Evolutionary conservation across 2,113 vertebrate genomes (phyloP).

Genomic region (Cairina moschata): DNA sequence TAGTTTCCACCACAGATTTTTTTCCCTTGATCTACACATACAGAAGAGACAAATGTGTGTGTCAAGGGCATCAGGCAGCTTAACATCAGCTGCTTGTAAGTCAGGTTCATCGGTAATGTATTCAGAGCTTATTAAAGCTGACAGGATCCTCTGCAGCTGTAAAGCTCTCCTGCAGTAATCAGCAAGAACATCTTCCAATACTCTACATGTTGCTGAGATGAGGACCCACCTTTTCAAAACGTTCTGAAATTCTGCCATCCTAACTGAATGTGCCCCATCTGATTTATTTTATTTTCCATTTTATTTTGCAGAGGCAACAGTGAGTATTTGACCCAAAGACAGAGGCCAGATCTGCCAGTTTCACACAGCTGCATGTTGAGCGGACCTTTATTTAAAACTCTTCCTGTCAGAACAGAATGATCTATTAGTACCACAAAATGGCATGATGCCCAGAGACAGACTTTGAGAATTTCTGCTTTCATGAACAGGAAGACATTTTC

Average conservation of each 20-base stretch:
- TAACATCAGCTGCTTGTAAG: neutral
- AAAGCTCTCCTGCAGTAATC: neutral
- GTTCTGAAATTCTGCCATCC: neutral
- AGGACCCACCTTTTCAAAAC: neutral
- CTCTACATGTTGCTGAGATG: neutral
- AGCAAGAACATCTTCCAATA: neutral
- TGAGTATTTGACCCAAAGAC: constrained; percentile 18
- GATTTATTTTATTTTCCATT: neutral
- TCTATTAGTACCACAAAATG: constrained; percentile 37
- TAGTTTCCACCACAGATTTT: neutral
- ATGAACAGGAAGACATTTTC: constrained; percentile 34
- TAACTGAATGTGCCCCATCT: neutral
- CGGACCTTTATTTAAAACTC: constrained; percentile 20
- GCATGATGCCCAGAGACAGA: constrained; percentile 34
- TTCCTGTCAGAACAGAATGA: constrained; percentile 36
- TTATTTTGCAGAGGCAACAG: neutral
- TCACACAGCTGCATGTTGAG: constrained; percentile 13
- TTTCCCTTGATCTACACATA: neutral
- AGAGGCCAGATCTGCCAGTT: neutral
- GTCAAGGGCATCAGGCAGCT: neutral
- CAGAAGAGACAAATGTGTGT: neutral
- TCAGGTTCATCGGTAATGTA: neutral
- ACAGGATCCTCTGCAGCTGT: neutral
- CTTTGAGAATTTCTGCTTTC: constrained; percentile 37
- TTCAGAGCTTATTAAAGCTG: neutral